Evolutionary conservation across 2,888 invertebrate genomes (phyloP).

Genomic region (Drosophila parthenogenetica): DNA sequence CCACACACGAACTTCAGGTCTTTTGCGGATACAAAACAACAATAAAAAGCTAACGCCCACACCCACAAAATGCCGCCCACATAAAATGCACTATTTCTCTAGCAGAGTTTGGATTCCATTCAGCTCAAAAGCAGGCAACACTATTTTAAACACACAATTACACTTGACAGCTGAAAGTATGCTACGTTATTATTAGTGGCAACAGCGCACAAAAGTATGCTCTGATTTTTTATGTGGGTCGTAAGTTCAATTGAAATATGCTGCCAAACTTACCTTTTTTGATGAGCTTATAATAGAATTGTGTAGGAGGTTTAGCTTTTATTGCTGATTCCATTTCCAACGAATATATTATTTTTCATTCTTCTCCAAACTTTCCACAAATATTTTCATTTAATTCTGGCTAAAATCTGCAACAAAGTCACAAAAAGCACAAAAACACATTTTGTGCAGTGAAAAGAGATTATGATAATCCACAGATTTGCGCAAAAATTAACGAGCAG

Average conservation of each 20-base stretch:
- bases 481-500: neutral
- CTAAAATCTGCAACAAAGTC: neutral
- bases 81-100: conserved; percentile 28
- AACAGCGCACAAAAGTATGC: conserved; percentile 48
- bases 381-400: neutral
- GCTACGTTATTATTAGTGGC: conserved; percentile 21
- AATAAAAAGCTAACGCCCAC: conserved; percentile 25
- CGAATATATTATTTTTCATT: too few relatives aligned
- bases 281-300: conserved; percentile 1
- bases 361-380: too few relatives aligned
- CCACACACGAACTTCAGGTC: conserved; percentile 50
- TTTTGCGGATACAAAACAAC: conserved; percentile 27
- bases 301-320: too few relatives aligned
- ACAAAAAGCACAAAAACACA: neutral
- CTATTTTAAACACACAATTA: neutral
- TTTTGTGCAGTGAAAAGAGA: neutral
- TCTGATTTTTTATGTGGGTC: conserved; percentile 30
- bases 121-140: conserved; percentile 49
- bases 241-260: conserved; percentile 15
- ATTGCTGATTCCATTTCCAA: too few relatives aligned
- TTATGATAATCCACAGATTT: neutral
- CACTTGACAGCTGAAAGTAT: conserved; percentile 30
- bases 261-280: neutral
- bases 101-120: conserved; percentile 24
- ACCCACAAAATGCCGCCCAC: neutral